Evolutionary conservation across 1,140 invertebrate species (phyloP).

Genomic region (Epicauta chinensis): DNA sequence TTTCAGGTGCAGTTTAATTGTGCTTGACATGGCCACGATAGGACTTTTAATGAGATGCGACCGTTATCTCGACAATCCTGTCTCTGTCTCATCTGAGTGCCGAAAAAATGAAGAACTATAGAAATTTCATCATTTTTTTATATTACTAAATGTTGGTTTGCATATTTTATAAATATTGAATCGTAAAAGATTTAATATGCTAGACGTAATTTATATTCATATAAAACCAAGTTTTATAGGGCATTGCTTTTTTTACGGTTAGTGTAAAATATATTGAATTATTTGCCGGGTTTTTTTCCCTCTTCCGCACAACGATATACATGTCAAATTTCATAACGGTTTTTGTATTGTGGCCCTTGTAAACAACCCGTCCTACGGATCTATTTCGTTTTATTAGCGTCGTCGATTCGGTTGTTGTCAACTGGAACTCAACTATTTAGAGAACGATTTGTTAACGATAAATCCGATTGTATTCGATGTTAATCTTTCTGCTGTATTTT

Average conservation of each 20-base stretch:
- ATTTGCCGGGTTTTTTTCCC: not conserved
- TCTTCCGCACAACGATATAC: not conserved
- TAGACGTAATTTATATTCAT: slow-evolving; percentile 14
- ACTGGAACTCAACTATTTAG: not conserved
- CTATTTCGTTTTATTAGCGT: not conserved
- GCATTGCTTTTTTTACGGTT: slow-evolving; percentile 11
- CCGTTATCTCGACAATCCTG: too few species aligned
- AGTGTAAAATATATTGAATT: slow-evolving; percentile 15
- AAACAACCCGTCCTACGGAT: not conserved
- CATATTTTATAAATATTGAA: not conserved
- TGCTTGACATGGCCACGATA: too few species aligned
- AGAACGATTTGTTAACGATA: not conserved
- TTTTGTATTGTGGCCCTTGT: not conserved
- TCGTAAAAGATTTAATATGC: slow-evolving; percentile 16
- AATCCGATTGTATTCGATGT: not conserved
- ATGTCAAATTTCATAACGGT: not conserved
- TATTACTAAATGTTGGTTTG: too few species aligned
- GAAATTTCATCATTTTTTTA: too few species aligned
- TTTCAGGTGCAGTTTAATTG: too few species aligned
- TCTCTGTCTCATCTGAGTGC: too few species aligned
- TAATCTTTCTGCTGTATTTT: not conserved
- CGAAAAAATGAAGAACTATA: too few species aligned
- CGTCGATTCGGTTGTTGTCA: not conserved
- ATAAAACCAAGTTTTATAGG: slow-evolving; percentile 13
- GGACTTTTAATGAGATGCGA: too few species aligned